A percentile compares a stretch with the other conserved stretches of the same genome.
phyloP scores from a whole-genome alignment of 2,888 invertebrate genomes.

The Drosophila affinis region DNA sequence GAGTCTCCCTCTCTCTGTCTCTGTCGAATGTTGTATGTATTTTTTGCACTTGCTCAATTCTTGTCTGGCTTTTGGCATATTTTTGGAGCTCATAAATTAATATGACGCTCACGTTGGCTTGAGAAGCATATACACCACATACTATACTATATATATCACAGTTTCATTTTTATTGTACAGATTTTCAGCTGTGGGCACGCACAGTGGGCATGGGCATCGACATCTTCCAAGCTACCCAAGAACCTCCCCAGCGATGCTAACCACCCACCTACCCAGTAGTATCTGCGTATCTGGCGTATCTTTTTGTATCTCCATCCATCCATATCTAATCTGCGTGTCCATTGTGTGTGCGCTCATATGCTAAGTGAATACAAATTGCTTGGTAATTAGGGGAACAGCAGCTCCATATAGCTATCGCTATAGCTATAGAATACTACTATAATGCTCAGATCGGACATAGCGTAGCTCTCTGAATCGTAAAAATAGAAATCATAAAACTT shows the following conservation, averaged over 20 bases:
- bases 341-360: slow-evolving; percentile 43
- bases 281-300: neutral
- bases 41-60: slow-evolving; percentile 39
- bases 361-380: slow-evolving; percentile 60
- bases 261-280: neutral
- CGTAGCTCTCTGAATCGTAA: slow-evolving; percentile 36
- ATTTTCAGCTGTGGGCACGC: slow-evolving; percentile 43
- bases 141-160: slow-evolving; percentile 12
- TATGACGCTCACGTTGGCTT: slow-evolving; percentile 71
- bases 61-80: slow-evolving; percentile 44
- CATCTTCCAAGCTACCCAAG: slow-evolving; percentile 27
- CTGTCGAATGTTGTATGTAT: neutral
- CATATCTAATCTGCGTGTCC: slow-evolving; percentile 26
- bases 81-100: slow-evolving; percentile 61
- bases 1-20: neutral
- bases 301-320: neutral
- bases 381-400: slow-evolving; percentile 53
- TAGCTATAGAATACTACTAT: neutral
- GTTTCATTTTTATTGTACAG: slow-evolving; percentile 32
- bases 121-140: slow-evolving; percentile 45
- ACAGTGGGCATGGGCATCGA: slow-evolving; percentile 52
- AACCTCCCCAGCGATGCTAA: neutral
- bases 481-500: slow-evolving; percentile 48
- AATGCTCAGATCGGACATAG: slow-evolving; percentile 24
- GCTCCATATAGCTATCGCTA: neutral